phyloP scores from a whole-genome alignment of 2,113 vertebrate species.

The Podilymbus podiceps region DNA sequence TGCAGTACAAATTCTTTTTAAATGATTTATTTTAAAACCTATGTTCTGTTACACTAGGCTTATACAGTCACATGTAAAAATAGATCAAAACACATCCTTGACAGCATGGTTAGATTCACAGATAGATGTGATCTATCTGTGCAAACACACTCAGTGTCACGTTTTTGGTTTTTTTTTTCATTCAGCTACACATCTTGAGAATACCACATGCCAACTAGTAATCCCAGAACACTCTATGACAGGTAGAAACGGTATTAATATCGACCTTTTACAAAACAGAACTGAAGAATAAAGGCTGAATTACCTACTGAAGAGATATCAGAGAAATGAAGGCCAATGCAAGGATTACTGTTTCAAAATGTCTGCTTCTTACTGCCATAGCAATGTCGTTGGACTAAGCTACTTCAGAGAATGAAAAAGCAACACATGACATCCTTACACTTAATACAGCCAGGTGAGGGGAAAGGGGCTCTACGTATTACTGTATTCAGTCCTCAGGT shows the following conservation, averaged over 20 bases:
- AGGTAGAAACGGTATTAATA: neutral
- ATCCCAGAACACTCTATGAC: neutral
- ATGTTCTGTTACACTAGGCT: neutral
- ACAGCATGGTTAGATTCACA: neutral
- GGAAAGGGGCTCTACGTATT: neutral
- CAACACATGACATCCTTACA: neutral
- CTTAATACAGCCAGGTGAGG: neutral
- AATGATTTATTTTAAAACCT: neutral
- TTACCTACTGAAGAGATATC: accelerated
- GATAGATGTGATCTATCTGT: neutral
- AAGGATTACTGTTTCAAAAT: neutral
- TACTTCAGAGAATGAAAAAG: neutral
- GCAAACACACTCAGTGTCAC: neutral
- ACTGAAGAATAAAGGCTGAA: neutral
- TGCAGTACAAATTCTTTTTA: neutral
- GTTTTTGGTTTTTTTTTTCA: neutral
- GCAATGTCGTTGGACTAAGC: neutral
- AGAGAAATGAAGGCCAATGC: neutral
- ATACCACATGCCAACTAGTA: neutral
- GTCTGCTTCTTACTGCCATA: neutral
- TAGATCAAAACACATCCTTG: neutral
- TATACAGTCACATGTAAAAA: neutral
- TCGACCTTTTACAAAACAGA: neutral
- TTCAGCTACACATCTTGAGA: neutral
- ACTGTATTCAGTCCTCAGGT: neutral